phyloP scores from a whole-genome alignment of 1,140 invertebrate genomes.

The Cydia strobilella region DNA sequence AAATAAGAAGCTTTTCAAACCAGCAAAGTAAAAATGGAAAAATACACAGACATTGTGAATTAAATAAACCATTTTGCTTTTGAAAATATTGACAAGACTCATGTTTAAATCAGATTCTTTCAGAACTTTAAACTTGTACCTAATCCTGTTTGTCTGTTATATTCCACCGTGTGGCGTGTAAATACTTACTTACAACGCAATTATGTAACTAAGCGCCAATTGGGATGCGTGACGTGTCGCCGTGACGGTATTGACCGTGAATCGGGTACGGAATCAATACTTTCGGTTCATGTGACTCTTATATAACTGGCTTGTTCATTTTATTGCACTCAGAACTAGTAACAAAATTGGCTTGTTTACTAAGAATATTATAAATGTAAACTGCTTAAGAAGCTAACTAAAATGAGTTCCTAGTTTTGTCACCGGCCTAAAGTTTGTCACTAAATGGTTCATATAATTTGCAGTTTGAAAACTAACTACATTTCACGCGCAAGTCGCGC shows the following conservation, averaged over 20 bases:
- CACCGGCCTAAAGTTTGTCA: not conserved
- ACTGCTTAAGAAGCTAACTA: not conserved
- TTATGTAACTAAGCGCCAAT: slow-evolving; percentile 2
- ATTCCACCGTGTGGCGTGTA: not conserved
- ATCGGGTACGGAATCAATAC: not conserved
- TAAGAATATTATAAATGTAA: not conserved
- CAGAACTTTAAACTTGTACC: no score
- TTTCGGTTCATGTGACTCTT: no score
- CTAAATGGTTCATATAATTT: slow-evolving; percentile 5
- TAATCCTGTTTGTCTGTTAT: not conserved
- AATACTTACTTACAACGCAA: not conserved
- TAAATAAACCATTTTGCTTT: no score
- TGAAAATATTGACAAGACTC: no score
- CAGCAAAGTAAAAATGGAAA: no score
- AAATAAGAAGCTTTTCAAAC: no score
- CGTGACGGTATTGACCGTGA: slow-evolving; percentile 11
- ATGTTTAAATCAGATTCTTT: no score
- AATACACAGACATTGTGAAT: no score
- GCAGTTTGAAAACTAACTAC: slow-evolving; percentile 11
- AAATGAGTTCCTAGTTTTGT: not conserved
- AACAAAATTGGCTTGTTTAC: not conserved
- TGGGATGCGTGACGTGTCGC: not conserved
- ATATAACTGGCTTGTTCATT: no score
- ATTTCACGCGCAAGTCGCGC: slow-evolving; percentile 27
- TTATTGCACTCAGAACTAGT: not conserved